phyloP scores from a whole-genome alignment of 2,888 invertebrate genomes.

The Nomada flava region DNA sequence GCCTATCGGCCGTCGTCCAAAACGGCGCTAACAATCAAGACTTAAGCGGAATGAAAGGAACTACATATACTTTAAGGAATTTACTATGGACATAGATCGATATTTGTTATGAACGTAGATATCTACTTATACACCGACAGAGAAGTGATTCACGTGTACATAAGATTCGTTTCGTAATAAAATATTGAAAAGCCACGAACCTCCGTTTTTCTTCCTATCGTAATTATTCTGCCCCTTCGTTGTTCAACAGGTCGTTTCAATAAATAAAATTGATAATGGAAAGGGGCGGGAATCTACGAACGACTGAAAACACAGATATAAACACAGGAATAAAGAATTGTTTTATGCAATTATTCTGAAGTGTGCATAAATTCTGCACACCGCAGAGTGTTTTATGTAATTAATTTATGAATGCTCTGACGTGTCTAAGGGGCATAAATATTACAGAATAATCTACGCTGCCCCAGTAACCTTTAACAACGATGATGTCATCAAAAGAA shows the following conservation, averaged over 20 bases:
- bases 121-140: conserved; percentile 66
- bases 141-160: conserved; percentile 73
- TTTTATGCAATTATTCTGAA: too few species aligned
- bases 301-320: too few species aligned
- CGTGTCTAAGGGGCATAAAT: not conserved
- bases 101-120: conserved; percentile 74
- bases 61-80: conserved; percentile 56
- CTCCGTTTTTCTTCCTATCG: not conserved
- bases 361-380: not conserved
- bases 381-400: not conserved
- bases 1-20: conserved; percentile 37
- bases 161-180: conserved; percentile 79
- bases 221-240: not conserved
- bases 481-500: not conserved
- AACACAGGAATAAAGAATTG: too few species aligned
- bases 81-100: conserved; percentile 59
- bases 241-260: too few species aligned
- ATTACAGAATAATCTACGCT: conserved; percentile 22
- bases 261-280: too few species aligned
- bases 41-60: conserved; percentile 53
- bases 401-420: not conserved
- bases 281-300: too few species aligned
- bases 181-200: conserved; percentile 52
- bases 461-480: conserved; percentile 35
- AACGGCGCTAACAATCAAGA: conserved; percentile 56